phyloP scores from a whole-genome alignment of 1,140 invertebrate genomes.

The Phortica variegata region DNA sequence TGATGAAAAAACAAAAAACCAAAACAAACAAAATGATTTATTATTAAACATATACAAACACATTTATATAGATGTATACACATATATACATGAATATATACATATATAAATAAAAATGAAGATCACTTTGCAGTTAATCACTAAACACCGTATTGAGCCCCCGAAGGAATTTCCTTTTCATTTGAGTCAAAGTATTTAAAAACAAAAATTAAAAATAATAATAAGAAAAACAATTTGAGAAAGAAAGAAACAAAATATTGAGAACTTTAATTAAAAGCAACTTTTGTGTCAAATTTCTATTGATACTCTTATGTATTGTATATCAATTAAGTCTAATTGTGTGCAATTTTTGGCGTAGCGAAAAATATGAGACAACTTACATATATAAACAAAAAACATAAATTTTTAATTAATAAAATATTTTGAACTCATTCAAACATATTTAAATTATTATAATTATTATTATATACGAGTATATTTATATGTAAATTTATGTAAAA shows the following conservation, averaged over 20 bases:
- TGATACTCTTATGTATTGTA: too few species aligned
- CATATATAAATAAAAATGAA: too few species aligned
- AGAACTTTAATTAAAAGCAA: too few species aligned
- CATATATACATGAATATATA: not conserved
- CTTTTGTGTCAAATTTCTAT: conserved; percentile 42
- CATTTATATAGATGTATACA: not conserved
- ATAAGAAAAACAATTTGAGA: conserved; percentile 1
- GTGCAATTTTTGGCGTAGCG: too few species aligned
- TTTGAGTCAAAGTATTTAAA: not conserved
- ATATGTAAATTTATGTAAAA: conserved; percentile 20
- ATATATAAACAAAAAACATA: conserved; percentile 17
- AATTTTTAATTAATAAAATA: conserved; percentile 20
- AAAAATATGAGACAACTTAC: too few species aligned
- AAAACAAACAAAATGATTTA: conserved; percentile 17
- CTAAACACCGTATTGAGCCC: too few species aligned
- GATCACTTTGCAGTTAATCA: too few species aligned
- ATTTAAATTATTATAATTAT: conserved; percentile 10
- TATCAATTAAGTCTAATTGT: too few species aligned
- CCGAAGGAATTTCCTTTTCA: conserved; percentile 6
- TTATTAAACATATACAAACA: not conserved
- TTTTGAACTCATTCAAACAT: conserved; percentile 21
- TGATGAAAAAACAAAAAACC: conserved; percentile 17
- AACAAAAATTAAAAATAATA: conserved; percentile 4
- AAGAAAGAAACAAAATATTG: not conserved
- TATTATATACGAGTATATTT: conserved; percentile 18